Base-by-base conservation (phyloP, 2,113 vertebrate species). In the Corydoras maculifer region DNA sequence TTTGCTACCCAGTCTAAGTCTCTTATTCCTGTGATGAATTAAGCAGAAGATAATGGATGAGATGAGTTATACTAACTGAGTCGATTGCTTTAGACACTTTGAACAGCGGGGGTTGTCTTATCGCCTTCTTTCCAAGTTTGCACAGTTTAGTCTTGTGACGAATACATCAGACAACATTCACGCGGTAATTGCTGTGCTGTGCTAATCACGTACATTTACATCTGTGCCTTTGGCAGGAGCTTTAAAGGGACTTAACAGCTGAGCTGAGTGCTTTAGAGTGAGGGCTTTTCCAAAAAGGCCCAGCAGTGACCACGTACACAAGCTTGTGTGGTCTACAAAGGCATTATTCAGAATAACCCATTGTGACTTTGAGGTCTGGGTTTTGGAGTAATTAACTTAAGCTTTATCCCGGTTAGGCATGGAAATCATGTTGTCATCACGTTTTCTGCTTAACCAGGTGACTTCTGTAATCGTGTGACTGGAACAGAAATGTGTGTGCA, bases 141-240 rank as follows among this genome's bases (percentile, higher is more conserved):
- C 10, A 32, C 7, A 48, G n/a, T 54, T 10, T 62, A 15, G 7
- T 30, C 64, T 29, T 62, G 32, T 14, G 66, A 58, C 32, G 55
- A 72, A 66, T 48, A 35, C 68, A 73, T 62, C 30, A 66, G n/a
- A 29, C 13, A 74, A 75, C 71, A 70, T 51, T 64, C 69, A 63
- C 49, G 62, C 31, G 9, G 43, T 53, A 73, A 55, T 80, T 70
- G 68, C 35, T 25, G 48, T 14, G n/a, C 2, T 79, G 4, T 43
- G 35, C 35, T 43, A 43, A 43, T 43, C 35, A 43, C 35, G 4
- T 43, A 43, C 35, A 43, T 43, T 8, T 43, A 43, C 35, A 43
- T 43, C 7, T 43, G 4, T 43, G 35, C 35, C 7, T 43, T 43
- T 43, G 35, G 35, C 35, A 43, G 35, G 35, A 43, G 35, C 35